These are phyloP conservation scores for Nerophis lumbriciformis DNA, from an alignment of 2,113 vertebrate genomes.

Conservation along the genomic window DNA sequence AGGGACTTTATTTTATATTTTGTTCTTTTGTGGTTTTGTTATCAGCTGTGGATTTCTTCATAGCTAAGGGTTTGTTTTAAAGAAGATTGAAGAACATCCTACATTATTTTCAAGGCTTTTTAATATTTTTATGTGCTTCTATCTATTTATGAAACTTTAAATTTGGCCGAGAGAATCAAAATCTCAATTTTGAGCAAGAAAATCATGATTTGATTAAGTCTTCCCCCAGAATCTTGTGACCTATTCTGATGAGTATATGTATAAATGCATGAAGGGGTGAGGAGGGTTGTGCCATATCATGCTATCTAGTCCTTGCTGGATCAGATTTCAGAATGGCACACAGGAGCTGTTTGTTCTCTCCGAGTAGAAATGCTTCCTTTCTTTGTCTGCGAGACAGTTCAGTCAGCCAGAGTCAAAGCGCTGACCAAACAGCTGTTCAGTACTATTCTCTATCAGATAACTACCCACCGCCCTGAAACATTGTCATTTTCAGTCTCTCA, in stretches of 20 bases:
- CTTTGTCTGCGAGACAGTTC: conserved; percentile 3
- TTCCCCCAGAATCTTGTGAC: background rate
- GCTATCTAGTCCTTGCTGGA: conserved; percentile 5
- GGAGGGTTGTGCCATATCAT: background rate
- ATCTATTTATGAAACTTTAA: too few relatives aligned
- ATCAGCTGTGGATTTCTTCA: too few relatives aligned
- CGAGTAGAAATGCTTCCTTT: conserved; percentile 3
- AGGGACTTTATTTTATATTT: too few relatives aligned
- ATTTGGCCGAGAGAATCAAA: too few relatives aligned
- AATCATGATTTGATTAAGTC: too few relatives aligned
- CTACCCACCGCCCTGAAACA: background rate
- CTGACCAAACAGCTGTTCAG: background rate
- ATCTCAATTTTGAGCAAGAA: too few relatives aligned
- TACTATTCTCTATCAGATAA: background rate
- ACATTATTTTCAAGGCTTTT: too few relatives aligned
- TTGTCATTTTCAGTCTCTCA: background rate
- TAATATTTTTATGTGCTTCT: too few relatives aligned
- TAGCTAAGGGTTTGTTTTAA: too few relatives aligned
- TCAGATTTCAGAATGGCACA: conserved; percentile 4
- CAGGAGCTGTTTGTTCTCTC: conserved; percentile 5
- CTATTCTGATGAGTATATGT: background rate
- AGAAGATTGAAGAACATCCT: too few relatives aligned
- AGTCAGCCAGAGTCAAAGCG: background rate
- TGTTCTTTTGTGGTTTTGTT: too few relatives aligned
- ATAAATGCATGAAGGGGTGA: background rate